Base-by-base conservation (phyloP, 2,888 invertebrate species). In the Drosophila kambysellisi region DNA sequence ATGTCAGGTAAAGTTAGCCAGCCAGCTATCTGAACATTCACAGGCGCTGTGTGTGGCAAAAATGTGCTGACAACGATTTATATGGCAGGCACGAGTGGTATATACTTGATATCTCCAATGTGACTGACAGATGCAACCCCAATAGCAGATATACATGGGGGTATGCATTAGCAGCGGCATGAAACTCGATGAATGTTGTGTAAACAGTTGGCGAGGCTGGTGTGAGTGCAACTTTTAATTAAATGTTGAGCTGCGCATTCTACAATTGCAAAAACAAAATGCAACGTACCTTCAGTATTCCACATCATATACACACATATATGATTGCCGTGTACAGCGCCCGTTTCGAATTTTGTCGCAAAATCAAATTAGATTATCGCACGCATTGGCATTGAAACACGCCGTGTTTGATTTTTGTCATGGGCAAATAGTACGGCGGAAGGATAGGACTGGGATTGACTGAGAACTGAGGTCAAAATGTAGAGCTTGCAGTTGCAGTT, bases 341-440 rank as follows among this genome's bases (percentile, higher is more conserved):
- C 60, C 54, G 62, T 72, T 70, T 64, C 43, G 39, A 62, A 64
- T 74, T 76, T 58, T 65, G 71, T 56, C 52, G 70, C 57, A 70
- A 79, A 82, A 74, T 84, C 65, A 88, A 84, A 85, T 89, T 75
- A 72, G 73, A 82, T 79, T 76, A 54, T 58, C 54, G 48, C 59
- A 60, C 59, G 53, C 82, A 53, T 67, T 78, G 72, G 53, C 76
- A 76, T 74, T 84, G 72, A 70, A 70, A 71, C 61, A 59, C 56
- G 50, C 54, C 60, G 59, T 68, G 59, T 68, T 71, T 66, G 70
- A 64, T 68, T 73, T 72, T 70, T 66, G 67, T 70, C 79, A 41
- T 59, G 61, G 67, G 29, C 15, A 50, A 54, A 50, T 50, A 29
- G n/a, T 29, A 12, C 41, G 33, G 2, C 29, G 33, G 25, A n/a